These are phyloP conservation scores for Mythimna albipuncta DNA, from an alignment of 2,888 invertebrate genomes.

Conservation along the genomic window DNA sequence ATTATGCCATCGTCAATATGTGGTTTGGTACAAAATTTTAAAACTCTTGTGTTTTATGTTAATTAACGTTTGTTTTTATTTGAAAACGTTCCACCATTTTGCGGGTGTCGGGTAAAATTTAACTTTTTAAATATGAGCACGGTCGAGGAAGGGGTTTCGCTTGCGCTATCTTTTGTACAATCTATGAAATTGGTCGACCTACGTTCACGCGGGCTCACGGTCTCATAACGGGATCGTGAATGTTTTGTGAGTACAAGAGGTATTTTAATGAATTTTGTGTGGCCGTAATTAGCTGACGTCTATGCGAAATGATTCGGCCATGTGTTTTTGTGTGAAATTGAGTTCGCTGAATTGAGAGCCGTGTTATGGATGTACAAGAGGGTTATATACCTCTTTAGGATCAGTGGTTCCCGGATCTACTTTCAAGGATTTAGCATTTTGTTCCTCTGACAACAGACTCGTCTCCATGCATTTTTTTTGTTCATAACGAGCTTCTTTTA, in stretches of 20 bases:
- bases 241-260: conserved; percentile 40
- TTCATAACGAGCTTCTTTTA: too few species aligned
- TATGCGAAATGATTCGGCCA: conserved; percentile 39
- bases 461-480: not conserved
- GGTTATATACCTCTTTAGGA: conserved; percentile 28
- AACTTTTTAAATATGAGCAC: conserved; percentile 74
- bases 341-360: conserved; percentile 36
- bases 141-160: conserved; percentile 63
- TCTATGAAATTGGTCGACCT: conserved; percentile 68
- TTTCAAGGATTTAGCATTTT: conserved; percentile 26
- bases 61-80: conserved; percentile 80
- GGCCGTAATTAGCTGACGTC: conserved; percentile 39
- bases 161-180: conserved; percentile 73
- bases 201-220: conserved; percentile 36
- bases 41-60: conserved; percentile 74
- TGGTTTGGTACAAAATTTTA: conserved; percentile 50
- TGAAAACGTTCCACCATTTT: conserved; percentile 72
- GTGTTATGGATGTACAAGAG: conserved; percentile 17
- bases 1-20: conserved; percentile 50
- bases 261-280: conserved; percentile 53
- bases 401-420: conserved; percentile 15
- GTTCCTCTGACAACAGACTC: not conserved
- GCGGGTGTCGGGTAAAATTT: conserved; percentile 75
- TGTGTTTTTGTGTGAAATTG: conserved; percentile 48
- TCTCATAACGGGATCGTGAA: conserved; percentile 36